Base-by-base conservation (phyloP, 1,140 invertebrate genomes). In the Thrips palmi region DNA sequence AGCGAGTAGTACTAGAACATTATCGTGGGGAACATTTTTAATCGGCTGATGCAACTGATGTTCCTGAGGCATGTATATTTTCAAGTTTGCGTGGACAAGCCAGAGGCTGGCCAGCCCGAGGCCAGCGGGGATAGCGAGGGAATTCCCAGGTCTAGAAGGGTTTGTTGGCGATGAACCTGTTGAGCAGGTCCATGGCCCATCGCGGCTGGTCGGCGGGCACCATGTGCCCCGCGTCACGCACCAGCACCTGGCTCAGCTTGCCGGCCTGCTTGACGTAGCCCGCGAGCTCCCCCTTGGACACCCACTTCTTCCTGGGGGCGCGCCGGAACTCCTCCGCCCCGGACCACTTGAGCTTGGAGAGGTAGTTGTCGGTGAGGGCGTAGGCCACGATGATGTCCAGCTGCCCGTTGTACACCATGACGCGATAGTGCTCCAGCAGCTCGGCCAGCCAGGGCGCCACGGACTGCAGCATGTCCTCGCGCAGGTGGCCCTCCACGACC, bases 351-450 rank as follows among this genome's bases (percentile, higher is more conserved):
- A 69, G 40, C 8, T 52, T 52, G 17, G 52, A 41, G 2, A 88
- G 52, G 51, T 77, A 85, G 45, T 74, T 75, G 31, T 74, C 65
- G 0, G 81, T 84, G 21, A 78, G 49, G 0, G 80, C 73, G 54
- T 83, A 83, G 1, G 81, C 74, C 2, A 85, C 74, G 47, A 87
- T 84, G 12, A 89, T 75, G 51, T 89, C 84, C 24, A 88, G 50
- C 49, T 87, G 81, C 0, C 84, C 84, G 50, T 73, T 85, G 52
- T 86, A 89, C 33, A 80, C 64, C 4, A 80, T 58, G 3, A 78
- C 67, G 52, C 67, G 67, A 47, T 83, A 84, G 40, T 70, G 33
- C 50, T 70, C 46, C 62, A 70, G 40, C 1, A 92, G 54, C 38
- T 76, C 70, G 4, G 68, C 60, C 31, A 93, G 58, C 68, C 73